These are phyloP conservation scores for Hydrozoanthus gracilis DNA, from an alignment of 92 coral and sea anemone genomes.

Conservation along the genomic window DNA sequence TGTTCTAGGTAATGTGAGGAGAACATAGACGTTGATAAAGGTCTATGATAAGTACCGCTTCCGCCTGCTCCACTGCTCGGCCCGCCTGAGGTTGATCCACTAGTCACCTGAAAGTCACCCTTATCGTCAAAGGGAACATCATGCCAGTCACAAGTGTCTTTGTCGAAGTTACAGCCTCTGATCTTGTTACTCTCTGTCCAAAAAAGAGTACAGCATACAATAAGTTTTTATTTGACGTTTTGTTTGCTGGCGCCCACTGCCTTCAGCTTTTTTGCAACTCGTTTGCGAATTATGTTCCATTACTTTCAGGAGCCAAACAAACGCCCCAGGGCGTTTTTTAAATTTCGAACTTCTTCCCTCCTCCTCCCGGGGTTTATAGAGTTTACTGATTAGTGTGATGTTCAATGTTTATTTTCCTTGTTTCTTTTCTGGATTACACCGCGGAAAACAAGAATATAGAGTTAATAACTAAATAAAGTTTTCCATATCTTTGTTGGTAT, in stretches of 20 bases:
- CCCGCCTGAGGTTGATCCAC: slow-evolving; percentile 67
- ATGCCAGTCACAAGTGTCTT: slow-evolving; percentile 85
- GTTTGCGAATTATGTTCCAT: too few relatives aligned
- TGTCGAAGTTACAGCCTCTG: slow-evolving; percentile 76
- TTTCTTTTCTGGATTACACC: too few relatives aligned
- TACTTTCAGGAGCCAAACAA: too few relatives aligned
- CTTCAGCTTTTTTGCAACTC: background rate
- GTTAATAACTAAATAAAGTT: too few relatives aligned
- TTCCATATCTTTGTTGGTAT: too few relatives aligned
- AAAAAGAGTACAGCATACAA: background rate
- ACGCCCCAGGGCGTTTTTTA: too few relatives aligned
- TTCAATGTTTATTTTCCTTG: too few relatives aligned
- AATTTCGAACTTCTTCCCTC: too few relatives aligned
- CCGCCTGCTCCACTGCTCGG: slow-evolving; percentile 85
- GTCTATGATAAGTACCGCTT: slow-evolving; percentile 56
- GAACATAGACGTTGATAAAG: too few relatives aligned
- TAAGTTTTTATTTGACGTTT: background rate
- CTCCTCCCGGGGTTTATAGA: too few relatives aligned
- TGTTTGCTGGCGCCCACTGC: background rate
- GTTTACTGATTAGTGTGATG: too few relatives aligned
- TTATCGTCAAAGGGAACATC: slow-evolving; percentile 88
- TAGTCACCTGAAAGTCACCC: slow-evolving; percentile 59
- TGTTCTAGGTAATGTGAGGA: background rate
- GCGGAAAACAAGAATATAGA: too few relatives aligned
- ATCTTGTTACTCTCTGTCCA: slow-evolving; percentile 66